These are phyloP conservation scores for Drosophila algonquin DNA, from an alignment of 2,888 invertebrate species.

Conservation along the genomic window DNA sequence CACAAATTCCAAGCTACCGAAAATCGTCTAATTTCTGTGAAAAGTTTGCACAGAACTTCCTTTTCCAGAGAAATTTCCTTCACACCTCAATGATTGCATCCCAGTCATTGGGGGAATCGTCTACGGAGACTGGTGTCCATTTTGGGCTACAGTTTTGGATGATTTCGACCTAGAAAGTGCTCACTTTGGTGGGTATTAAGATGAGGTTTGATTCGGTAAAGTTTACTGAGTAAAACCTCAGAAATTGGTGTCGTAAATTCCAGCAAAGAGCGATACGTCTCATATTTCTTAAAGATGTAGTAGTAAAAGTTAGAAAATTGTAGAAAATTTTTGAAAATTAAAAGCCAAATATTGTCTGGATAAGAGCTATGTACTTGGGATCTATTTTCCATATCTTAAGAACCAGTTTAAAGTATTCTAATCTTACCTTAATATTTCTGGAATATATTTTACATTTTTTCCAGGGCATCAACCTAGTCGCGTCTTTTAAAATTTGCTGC, in stretches of 20 bases:
- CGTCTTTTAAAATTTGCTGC: not conserved
- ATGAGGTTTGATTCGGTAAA: too few species aligned
- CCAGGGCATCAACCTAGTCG: not conserved
- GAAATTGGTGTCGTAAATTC: not conserved
- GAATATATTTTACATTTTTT: not conserved
- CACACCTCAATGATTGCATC: slow-evolving; percentile 38
- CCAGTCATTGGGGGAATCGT: not conserved
- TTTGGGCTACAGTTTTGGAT: not conserved
- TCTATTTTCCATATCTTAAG: not conserved
- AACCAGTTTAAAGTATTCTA: not conserved
- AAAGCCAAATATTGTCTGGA: too few species aligned
- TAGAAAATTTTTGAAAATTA: too few species aligned
- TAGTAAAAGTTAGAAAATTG: too few species aligned
- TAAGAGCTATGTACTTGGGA: too few species aligned
- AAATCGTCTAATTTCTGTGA: slow-evolving; percentile 62
- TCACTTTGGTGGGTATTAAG: not conserved
- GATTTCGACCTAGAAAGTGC: not conserved
- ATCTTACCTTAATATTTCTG: rapidly evolving
- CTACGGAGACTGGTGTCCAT: not conserved
- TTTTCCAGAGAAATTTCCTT: slow-evolving; percentile 22
- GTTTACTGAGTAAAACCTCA: too few species aligned
- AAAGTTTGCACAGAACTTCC: slow-evolving; percentile 32
- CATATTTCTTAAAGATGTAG: not conserved
- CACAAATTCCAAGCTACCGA: slow-evolving; percentile 7
- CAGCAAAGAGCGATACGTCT: not conserved